Conservation (phyloP, 2,888 invertebrate species). For the Pantelozetes paolii region DNA sequence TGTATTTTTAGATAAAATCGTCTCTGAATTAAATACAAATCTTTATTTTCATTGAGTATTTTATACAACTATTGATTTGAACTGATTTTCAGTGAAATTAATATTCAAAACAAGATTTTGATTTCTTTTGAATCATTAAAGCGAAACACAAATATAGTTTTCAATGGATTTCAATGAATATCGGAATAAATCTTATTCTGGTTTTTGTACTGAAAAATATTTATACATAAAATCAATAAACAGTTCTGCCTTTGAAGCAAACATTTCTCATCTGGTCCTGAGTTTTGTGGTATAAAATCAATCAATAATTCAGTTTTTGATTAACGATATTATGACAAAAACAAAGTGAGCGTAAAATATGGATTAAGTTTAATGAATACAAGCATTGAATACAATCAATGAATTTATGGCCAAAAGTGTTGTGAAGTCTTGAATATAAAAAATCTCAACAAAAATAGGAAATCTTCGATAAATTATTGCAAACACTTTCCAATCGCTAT, state of each 20-base stretch:
- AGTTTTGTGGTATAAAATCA: neutral
- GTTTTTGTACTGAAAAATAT: no score
- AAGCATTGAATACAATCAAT: neutral
- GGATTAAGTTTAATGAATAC: neutral
- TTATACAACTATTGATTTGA: no score
- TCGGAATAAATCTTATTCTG: no score
- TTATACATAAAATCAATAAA: no score
- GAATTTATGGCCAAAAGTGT: neutral
- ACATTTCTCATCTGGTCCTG: no score
- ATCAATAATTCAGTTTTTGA: slow-evolving; percentile 29
- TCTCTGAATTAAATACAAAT: no score
- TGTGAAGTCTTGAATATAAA: neutral
- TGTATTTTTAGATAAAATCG: no score
- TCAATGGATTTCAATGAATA: no score
- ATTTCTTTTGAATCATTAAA: neutral
- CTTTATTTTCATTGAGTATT: no score
- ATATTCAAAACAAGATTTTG: neutral
- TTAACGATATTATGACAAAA: slow-evolving; percentile 25
- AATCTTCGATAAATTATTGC: slow-evolving; percentile 1
- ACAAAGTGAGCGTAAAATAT: slow-evolving; percentile 29
- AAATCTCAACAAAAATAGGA: neutral
- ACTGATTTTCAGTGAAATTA: neutral
- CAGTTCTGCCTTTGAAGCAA: no score
- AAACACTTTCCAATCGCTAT: neutral
- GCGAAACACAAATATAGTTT: neutral